Conservation (phyloP, 2,797 vertebrate species). For the Onychomys torridus region DNA sequence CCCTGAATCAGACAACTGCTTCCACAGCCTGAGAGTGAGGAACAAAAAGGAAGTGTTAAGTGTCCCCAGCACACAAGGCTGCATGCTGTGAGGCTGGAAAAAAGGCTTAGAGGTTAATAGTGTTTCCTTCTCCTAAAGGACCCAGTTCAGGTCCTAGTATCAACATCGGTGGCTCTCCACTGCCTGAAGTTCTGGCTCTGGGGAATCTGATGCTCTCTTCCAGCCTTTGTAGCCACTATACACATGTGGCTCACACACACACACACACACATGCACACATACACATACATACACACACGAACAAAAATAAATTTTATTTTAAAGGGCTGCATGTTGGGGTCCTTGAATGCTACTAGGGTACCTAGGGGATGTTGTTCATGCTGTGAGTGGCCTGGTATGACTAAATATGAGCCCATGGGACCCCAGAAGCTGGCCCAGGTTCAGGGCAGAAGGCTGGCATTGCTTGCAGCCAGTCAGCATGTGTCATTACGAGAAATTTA, state of each 20-base stretch:
- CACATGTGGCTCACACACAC: background rate
- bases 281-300: background rate
- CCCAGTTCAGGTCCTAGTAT: no score
- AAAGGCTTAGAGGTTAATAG: background rate
- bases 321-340: background rate
- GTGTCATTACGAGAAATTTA: background rate
- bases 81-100: background rate
- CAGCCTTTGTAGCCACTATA: background rate
- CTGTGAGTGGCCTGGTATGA: no score
- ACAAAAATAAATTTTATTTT: background rate
- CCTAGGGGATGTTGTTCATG: no score
- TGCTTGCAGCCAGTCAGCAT: background rate
- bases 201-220: background rate
- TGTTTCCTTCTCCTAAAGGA: background rate
- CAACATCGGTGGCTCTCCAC: background rate
- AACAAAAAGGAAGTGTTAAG: background rate
- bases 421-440: background rate
- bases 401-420: background rate
- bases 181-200: background rate
- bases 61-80: no score
- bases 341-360: background rate
- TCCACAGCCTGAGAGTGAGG: background rate
- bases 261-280: no score
- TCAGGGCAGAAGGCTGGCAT: no score
- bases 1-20: background rate